Base-by-base conservation (phyloP, 2,113 vertebrate species). In the Oncorhynchus keta region DNA sequence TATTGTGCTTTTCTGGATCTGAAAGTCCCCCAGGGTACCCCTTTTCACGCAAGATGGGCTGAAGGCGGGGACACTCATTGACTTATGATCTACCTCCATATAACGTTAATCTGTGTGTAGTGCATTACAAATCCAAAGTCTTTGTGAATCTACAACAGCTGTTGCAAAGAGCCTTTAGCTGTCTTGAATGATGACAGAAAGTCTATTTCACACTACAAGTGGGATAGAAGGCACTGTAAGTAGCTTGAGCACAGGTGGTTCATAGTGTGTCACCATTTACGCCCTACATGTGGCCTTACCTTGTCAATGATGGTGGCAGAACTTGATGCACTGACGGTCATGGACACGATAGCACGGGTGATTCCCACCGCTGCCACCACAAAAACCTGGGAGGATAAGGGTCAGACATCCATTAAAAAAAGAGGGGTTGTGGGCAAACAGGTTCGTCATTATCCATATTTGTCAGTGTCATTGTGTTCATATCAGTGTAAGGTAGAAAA, bases 331-430 rank as follows among this genome's bases (percentile, higher is more conserved):
- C 97, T 99, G 79, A 99, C 97, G 0, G 98, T 99, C 98, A 99
- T 99, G 74, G 97, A 99, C 70, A 99, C 97, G 67, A 99, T 94
- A 0, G 98, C 97, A 51, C 98, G 93, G 51, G 96, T 95, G 72
- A 99, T 99, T 74, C 97, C 98, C 73, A 99, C 98, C 5, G 95
- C 92, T 16, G 97, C 97, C 59, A 99, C 98, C 78, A 99, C 97
- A 83, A 99, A 98, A 48, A 99, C 98, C 98, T 99, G 55, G 13
- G 16, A 83, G 3, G 72, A 35, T 22, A 20, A 20, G 13, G 55
- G 20, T 18, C 4, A 18, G 51, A 55, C 16, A 55, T 55, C 14
- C 51, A 55, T 55, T 4, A 6, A 20, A 35, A 35, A 35, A 18
- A 20, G 14, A 57, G 13, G 55, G 14, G 20, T 57, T 57, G 18